Conservation (phyloP, 2,888 invertebrate species). For the Meloe dianella region DNA sequence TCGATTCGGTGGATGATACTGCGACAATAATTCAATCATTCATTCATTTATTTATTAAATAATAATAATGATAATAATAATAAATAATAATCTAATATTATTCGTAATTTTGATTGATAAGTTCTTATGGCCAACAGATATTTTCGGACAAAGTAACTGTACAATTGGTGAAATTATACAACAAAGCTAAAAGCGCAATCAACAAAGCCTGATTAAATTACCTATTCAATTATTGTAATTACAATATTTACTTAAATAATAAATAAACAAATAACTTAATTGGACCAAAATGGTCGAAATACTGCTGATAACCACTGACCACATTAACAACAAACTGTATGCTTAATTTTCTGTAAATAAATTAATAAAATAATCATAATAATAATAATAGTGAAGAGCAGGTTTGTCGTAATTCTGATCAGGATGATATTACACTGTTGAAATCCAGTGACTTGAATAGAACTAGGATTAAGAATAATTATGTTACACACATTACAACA, state of each 20-base stretch:
- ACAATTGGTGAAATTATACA: conserved; percentile 16
- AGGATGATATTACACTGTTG: conserved; percentile 50
- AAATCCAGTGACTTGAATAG: conserved; percentile 44
- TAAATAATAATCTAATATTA: conserved; percentile 18
- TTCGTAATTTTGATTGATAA: conserved; percentile 27
- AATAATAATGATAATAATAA: conserved; percentile 22
- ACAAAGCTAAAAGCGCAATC: conserved; percentile 44
- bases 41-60: not conserved
- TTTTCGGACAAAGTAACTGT: not conserved
- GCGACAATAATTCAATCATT: not conserved
- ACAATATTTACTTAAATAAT: conserved; percentile 53
- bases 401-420: conserved; percentile 5
- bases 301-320: conserved; percentile 57
- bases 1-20: conserved; percentile 12
- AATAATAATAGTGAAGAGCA: conserved; percentile 25
- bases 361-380: conserved; percentile 22
- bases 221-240: conserved; percentile 54
- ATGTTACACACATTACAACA: conserved; percentile 35
- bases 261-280: conserved; percentile 54
- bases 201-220: conserved; percentile 50
- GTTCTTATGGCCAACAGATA: not conserved
- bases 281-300: conserved; percentile 53
- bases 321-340: conserved; percentile 26
- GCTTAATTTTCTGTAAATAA: not conserved
- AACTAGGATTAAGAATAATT: conserved; percentile 30